Conservation (phyloP, 2,113 vertebrate species). For the Myotis davidii region DNA sequence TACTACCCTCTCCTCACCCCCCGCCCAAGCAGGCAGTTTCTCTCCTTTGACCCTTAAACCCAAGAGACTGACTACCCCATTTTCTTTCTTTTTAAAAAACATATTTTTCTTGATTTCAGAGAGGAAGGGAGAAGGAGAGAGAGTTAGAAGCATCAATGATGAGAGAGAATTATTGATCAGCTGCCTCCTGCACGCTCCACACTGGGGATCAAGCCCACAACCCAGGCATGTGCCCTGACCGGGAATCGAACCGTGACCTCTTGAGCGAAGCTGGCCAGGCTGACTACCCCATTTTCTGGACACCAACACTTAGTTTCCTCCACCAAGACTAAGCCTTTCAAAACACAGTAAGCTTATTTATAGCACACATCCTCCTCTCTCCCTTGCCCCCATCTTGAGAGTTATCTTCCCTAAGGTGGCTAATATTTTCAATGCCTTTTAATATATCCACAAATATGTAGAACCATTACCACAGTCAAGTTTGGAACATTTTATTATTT, state of each 20-base stretch:
- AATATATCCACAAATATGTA: neutral
- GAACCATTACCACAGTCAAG: neutral
- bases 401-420: conserved; percentile 7
- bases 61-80: neutral
- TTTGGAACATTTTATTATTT: conserved; percentile 16
- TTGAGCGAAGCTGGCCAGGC: neutral
- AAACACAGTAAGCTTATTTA: neutral
- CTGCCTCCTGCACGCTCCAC: too few species aligned
- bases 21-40: neutral
- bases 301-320: neutral
- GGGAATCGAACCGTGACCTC: too few species aligned
- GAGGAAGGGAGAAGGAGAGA: too few species aligned
- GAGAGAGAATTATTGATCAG: too few species aligned
- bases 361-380: neutral
- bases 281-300: neutral
- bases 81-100: neutral
- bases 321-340: neutral
- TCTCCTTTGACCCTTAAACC: conserved; percentile 32
- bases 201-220: too few species aligned
- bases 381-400: neutral
- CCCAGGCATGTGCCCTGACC: too few species aligned
- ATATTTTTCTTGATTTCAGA: too few species aligned
- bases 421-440: neutral
- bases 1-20: too few species aligned
- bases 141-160: too few species aligned